These are phyloP conservation scores for Drosophila repletoides DNA, from an alignment of 1,140 invertebrate species.

Conservation along the genomic window DNA sequence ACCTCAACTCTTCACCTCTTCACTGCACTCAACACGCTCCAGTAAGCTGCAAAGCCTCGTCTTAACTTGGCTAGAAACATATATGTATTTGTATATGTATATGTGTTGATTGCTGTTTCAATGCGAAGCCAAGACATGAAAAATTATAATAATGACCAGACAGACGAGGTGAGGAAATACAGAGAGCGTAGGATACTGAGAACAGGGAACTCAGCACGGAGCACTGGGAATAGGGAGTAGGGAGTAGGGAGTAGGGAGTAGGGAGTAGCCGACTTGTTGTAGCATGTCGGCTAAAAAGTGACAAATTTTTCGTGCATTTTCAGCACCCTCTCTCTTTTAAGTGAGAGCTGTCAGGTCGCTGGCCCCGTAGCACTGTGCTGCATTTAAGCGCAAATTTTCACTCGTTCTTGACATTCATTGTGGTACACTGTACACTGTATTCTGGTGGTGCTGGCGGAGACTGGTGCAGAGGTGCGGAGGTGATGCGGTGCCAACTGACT, in stretches of 20 bases:
- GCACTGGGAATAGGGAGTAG: no score
- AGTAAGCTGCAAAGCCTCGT: slow-evolving; percentile 20
- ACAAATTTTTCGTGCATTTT: slow-evolving; percentile 40
- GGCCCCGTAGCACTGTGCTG: slow-evolving; percentile 41
- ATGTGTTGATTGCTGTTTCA: slow-evolving; percentile 22
- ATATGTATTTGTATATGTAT: neutral
- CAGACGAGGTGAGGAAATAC: neutral
- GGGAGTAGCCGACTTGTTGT: neutral
- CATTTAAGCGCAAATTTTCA: slow-evolving; percentile 76
- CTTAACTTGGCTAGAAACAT: no score
- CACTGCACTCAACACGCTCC: slow-evolving; percentile 19
- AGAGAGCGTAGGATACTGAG: neutral
- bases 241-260: neutral
- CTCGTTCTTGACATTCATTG: slow-evolving; percentile 78
- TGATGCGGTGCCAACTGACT: slow-evolving; percentile 37
- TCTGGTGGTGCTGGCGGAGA: slow-evolving; percentile 1
- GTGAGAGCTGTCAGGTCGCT: slow-evolving; percentile 47
- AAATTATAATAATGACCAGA: slow-evolving; percentile 52
- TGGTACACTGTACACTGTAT: no score
- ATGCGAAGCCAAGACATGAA: slow-evolving; percentile 36
- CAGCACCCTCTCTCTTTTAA: neutral
- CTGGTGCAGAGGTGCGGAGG: neutral
- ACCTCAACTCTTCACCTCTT: neutral
- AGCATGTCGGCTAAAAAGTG: slow-evolving; percentile 12
- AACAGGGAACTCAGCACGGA: no score